phyloP scores from a whole-genome alignment of 2,113 vertebrate genomes.

The Chionomys nivalis region DNA sequence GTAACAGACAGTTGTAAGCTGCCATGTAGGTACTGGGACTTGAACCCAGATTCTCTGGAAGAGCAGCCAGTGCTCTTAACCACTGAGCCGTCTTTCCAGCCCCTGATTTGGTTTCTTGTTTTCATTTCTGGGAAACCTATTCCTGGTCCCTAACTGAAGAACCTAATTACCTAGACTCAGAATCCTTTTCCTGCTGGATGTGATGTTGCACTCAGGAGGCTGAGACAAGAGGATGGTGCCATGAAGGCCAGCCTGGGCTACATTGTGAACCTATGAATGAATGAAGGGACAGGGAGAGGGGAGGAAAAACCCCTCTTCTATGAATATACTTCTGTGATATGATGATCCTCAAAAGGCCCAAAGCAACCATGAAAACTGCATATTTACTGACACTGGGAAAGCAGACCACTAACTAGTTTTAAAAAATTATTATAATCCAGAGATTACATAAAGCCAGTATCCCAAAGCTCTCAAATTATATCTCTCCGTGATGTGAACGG shows the following conservation, averaged over 20 bases:
- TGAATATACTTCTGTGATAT: not conserved
- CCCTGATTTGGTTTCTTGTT: not conserved
- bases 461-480: not conserved
- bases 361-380: not conserved
- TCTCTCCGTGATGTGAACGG: not conserved
- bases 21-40: not conserved
- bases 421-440: not conserved
- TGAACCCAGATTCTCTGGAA: not conserved
- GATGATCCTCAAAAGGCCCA: not conserved
- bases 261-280: not conserved
- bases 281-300: no score
- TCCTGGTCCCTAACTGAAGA: not conserved
- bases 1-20: not conserved
- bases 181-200: not conserved
- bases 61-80: not conserved
- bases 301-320: not conserved
- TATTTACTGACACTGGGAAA: not conserved
- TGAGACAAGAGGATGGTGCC: not conserved
- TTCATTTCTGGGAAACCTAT: not conserved
- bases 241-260: not conserved
- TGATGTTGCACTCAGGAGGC: not conserved
- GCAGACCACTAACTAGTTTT: not conserved
- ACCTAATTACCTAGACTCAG: not conserved
- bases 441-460: not conserved
- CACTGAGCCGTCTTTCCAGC: not conserved